These are phyloP conservation scores for Anolis carolinensis DNA, from an alignment of 2,113 vertebrate species.

Conservation along the genomic window DNA sequence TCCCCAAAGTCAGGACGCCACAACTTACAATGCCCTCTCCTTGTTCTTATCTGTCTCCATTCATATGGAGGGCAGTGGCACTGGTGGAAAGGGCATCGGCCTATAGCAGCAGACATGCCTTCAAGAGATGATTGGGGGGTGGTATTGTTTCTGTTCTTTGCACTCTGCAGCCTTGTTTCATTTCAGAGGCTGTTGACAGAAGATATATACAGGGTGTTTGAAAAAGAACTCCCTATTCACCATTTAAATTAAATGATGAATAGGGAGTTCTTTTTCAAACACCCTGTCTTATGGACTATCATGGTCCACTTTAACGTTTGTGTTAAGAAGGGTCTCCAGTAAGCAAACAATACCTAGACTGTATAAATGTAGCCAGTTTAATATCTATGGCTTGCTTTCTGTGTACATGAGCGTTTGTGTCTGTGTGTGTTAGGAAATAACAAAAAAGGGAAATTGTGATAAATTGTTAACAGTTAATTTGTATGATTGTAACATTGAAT, in stretches of 20 bases:
- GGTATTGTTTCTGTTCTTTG: neutral
- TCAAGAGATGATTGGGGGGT: neutral
- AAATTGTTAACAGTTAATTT: neutral
- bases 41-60: neutral
- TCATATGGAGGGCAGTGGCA: neutral
- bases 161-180: neutral
- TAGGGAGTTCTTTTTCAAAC: no score
- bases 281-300: neutral
- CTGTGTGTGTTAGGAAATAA: no score
- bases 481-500: neutral
- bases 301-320: neutral
- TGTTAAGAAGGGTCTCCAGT: neutral
- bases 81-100: neutral
- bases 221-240: no score
- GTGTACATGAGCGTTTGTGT: no score
- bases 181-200: neutral
- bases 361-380: no score
- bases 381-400: no score
- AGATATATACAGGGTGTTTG: no score
- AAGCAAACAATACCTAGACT: no score
- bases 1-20: neutral
- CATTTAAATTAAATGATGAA: no score
- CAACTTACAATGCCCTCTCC: neutral
- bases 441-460: no score
- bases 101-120: neutral